A percentile compares a stretch with the other conserved stretches of the same genome.
phyloP scores from a whole-genome alignment of 37 sponge, comb jelly and placozoan species.

The Eunapius fragilis region DNA sequence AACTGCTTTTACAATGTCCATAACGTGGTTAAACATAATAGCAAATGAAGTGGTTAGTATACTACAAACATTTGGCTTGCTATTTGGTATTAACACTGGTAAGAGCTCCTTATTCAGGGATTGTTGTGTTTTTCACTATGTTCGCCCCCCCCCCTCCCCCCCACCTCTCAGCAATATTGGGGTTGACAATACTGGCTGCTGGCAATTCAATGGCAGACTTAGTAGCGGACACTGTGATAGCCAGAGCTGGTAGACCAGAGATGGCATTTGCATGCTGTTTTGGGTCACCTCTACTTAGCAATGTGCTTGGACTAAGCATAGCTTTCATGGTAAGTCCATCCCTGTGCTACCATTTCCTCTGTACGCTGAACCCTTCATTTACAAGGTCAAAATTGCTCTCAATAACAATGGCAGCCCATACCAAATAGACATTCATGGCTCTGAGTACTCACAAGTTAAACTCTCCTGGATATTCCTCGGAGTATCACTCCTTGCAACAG shows the following conservation, averaged over 20 bases:
- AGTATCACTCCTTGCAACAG: conserved; percentile 50
- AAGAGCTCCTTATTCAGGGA: background rate
- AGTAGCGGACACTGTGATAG: conserved; percentile 90
- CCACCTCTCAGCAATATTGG: conserved; percentile 74
- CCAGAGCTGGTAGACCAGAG: conserved; percentile 84
- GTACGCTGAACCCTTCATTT: background rate
- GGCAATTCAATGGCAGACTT: conserved; percentile 92
- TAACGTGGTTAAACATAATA: conserved; percentile 81
- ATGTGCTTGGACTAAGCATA: conserved; percentile 88
- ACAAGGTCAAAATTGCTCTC: conserved; percentile 67
- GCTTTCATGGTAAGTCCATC: conserved; percentile 81
- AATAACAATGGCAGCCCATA: conserved; percentile 61
- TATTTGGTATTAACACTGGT: conserved; percentile 82
- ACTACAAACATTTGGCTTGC: conserved; percentile 72
- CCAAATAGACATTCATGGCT: conserved; percentile 49
- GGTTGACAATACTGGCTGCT: conserved; percentile 86
- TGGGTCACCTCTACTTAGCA: conserved; percentile 87
- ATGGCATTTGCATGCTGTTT: conserved; percentile 95
- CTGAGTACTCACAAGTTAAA: conserved; percentile 66
- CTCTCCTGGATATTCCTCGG: conserved; percentile 90
- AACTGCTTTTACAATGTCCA: conserved; percentile 73
- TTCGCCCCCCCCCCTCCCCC: no score
- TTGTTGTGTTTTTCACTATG: background rate
- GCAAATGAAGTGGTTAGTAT: conserved; percentile 86
- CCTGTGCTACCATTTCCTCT: background rate